Evolutionary conservation across 2,888 invertebrate species (phyloP), one percentile per base, ranked within the genome.

Genomic region (Epsilonema sp.): DNA sequence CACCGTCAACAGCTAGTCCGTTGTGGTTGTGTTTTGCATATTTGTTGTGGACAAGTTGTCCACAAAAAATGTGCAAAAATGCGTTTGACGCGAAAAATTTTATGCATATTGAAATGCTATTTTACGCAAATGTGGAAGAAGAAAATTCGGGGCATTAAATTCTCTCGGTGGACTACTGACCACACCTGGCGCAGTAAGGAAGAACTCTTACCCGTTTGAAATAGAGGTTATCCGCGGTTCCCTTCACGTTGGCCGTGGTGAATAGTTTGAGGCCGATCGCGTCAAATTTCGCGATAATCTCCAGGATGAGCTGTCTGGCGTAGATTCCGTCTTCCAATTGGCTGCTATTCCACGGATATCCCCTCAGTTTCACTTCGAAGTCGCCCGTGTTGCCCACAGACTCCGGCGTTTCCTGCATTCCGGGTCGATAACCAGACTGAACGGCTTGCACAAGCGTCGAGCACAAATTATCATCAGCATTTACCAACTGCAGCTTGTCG

Each of bases 181-280:
- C n/a, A n/a, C n/a, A n/a, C n/a, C n/a, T n/a, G n/a, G n/a, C n/a
- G n/a, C n/a, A n/a, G n/a, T n/a, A n/a, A n/a, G n/a, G n/a, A n/a
- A n/a, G n/a, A n/a, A n/a, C n/a, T n/a, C n/a, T n/a, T 26, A n/a
- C 25, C 20, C 26, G 16, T 46, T 46, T 26, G 39, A 52, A 52
- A 42, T 52, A 52, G 16, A 52, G 37, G 26, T 26, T 24, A 42
- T 52, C 52, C 11, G 52, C 49, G 2, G 49, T 49, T 23, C 51
- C 52, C 25, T 52, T 52, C 16, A 52, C 21, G 24, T 52, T 52
- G 13, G 23, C 45, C 4, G 49, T 41, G 8, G 45, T 44, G 21
- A 25, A 37, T 23, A 36, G 45, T 16, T 25, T 21, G 40, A 36
- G 45, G 23, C 47, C 21, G 20, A 22, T 23, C 13, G 13, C 2